Evolutionary conservation across 2,113 vertebrate genomes (phyloP).

Genomic region (Coturnix japonica): DNA sequence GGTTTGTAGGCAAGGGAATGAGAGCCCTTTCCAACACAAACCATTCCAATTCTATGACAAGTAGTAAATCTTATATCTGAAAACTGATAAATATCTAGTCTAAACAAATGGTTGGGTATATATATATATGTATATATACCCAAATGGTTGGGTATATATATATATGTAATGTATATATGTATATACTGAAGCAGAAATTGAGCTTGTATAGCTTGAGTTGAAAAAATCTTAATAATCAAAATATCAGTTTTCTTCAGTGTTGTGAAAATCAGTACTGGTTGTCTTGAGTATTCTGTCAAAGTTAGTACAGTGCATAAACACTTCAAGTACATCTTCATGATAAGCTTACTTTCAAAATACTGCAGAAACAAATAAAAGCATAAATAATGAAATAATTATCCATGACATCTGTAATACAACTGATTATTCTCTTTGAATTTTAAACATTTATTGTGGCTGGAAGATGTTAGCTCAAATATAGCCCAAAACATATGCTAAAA

Average conservation of each 20-base stretch:
- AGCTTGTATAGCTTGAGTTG: background rate
- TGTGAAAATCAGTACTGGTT: background rate
- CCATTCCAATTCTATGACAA: background rate
- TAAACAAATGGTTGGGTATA: background rate
- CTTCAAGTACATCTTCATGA: background rate
- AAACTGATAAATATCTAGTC: rapidly evolving
- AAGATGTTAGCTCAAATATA: background rate
- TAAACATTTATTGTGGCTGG: background rate
- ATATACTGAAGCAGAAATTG: background rate
- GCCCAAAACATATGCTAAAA: background rate
- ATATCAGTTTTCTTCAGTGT: background rate
- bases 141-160: background rate
- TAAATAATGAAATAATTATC: background rate
- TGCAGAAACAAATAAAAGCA: background rate
- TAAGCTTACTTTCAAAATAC: background rate
- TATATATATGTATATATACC: background rate
- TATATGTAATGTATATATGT: background rate
- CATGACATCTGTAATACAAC: background rate
- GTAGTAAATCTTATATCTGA: background rate
- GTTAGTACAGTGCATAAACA: background rate
- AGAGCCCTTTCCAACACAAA: background rate
- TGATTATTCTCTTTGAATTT: background rate
- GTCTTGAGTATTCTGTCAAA: background rate
- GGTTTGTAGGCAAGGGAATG: background rate
- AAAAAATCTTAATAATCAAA: background rate